Evolutionary conservation across 2,888 invertebrate genomes (phyloP), one percentile per base, ranked within the genome.

Genomic region (Hedya salicella): DNA sequence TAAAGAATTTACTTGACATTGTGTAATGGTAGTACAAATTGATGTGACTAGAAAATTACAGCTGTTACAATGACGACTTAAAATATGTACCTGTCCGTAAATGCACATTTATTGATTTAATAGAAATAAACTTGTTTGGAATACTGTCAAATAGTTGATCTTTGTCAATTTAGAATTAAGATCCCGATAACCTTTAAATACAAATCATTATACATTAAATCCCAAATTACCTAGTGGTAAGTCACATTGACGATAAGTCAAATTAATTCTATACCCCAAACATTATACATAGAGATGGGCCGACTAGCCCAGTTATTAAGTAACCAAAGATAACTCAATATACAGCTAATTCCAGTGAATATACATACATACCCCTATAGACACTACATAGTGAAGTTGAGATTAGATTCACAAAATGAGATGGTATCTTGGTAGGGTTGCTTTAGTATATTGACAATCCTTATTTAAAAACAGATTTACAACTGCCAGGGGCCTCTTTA

Each of bases 41-140:
- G 8, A 52, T 62, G 63, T 66, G 67, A 67, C 63, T 67, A 67
- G 67, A 63, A 36, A 56, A 53, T 59, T 48, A 50, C 25, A 52
- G 19, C 44, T 48, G 54, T 62, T 39, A 46, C 25, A 59, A 59
- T 59, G 52, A 52, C 17, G 40, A 44, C 50, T 25, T 46, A 39
- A 54, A 50, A 57, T n/a, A n/a, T n/a, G 32, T 50, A 17, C 1
- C 11, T 50, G 49, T 39, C 16, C 46, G 14, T 60, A 53, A 53
- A 60, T 48, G 42, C 46, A 32, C 5, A 11, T 52, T 30, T 49
- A 21, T 46, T 14, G 19, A 42, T 36, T 21, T 16, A 13, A 13
- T n/a, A 60, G 39, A 25, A 65, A 60, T 60, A 53, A 65, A 60
- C 17, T 9, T 46, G 30, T 30, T 56, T 42, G 6, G 11, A 54